Evolutionary conservation across 2,888 invertebrate species (phyloP), one percentile per base, ranked within the genome.

Genomic region (Pharmacophagus antenor): DNA sequence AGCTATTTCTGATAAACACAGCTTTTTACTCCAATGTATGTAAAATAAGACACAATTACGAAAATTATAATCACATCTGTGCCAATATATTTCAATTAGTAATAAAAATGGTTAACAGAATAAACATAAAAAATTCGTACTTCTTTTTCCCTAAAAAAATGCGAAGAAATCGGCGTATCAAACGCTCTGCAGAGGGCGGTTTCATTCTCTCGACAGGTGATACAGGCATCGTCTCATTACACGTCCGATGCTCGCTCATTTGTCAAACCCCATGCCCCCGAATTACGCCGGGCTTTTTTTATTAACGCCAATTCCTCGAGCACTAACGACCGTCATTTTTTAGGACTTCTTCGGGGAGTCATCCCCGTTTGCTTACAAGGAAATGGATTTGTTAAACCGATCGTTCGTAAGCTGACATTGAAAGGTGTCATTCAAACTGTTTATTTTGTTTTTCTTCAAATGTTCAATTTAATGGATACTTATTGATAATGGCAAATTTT

Each of bases 241-340:
- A 70, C 74, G 68, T 66, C 76, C 75, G 72, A 74, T 77, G 76
- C 69, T 77, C 66, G 67, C 76, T 80, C 84, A 79, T 88, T 88
- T 89, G 82, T 89, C 85, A 88, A 75, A 78, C 73, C 82, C 83
- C 80, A 74, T 69, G 67, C 71, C 73, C 70, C 77, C 71, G 76
- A 79, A 81, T 79, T 80, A 81, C 79, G 73, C 68, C 73, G 70
- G 64, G 69, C 73, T 71, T 83, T 31, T 31, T 86, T 88, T 88
- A 87, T 86, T 85, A 86, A 84, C 83, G 82, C 84, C 85, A 84
- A 85, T 85, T 82, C 77, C 80, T 82, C 78, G 72, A 70, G 70
- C 73, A 67, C 77, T 82, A 85, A 87, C 80, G 86, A 85, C 77
- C 65, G 80, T 75, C 76, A 86, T 85, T 87, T 87, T 84, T 85